These are phyloP conservation scores for Drosophila putrida DNA, from an alignment of 2,888 invertebrate species.

Conservation along the genomic window DNA sequence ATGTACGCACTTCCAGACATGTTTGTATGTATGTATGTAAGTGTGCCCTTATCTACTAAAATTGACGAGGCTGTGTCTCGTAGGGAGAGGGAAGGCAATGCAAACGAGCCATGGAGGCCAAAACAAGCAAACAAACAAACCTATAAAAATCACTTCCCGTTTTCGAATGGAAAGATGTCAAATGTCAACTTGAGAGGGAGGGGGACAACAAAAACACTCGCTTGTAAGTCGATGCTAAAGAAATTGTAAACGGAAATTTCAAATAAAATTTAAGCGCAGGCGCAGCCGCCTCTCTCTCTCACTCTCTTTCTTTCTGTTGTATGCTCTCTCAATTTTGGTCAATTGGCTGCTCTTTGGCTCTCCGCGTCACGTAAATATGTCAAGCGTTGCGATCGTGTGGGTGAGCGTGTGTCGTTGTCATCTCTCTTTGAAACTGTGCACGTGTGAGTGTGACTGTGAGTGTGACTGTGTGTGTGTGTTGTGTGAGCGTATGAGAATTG, in stretches of 20 bases:
- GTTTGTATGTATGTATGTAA: constrained; percentile 5
- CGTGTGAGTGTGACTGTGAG: constrained; percentile 21
- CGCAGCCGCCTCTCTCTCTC: constrained; percentile 30
- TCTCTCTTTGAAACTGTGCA: constrained; percentile 24
- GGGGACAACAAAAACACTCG: constrained; percentile 16
- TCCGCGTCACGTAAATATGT: constrained; percentile 71
- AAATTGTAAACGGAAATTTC: constrained; percentile 74
- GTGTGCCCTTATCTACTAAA: constrained; percentile 53
- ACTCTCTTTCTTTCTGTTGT: neutral
- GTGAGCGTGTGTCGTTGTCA: constrained; percentile 58
- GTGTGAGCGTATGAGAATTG: constrained; percentile 11
- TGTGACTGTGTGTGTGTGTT: constrained; percentile 7
- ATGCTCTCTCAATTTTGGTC: constrained; percentile 46
- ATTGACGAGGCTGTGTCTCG: constrained; percentile 42
- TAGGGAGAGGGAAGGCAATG: constrained; percentile 22
- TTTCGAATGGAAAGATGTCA: constrained; percentile 62
- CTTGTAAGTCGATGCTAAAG: constrained; percentile 56
- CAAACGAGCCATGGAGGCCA: constrained; percentile 50
- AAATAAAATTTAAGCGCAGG: constrained; percentile 62
- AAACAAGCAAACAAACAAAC: constrained; percentile 67
- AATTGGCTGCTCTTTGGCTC: constrained; percentile 55
- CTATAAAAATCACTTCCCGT: constrained; percentile 76
- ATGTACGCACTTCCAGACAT: constrained; percentile 9
- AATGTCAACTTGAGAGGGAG: constrained; percentile 57
- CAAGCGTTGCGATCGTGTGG: constrained; percentile 63